Base-by-base conservation (phyloP, 92 coral and sea anemone genomes). In the Galaxea fascicularis region DNA sequence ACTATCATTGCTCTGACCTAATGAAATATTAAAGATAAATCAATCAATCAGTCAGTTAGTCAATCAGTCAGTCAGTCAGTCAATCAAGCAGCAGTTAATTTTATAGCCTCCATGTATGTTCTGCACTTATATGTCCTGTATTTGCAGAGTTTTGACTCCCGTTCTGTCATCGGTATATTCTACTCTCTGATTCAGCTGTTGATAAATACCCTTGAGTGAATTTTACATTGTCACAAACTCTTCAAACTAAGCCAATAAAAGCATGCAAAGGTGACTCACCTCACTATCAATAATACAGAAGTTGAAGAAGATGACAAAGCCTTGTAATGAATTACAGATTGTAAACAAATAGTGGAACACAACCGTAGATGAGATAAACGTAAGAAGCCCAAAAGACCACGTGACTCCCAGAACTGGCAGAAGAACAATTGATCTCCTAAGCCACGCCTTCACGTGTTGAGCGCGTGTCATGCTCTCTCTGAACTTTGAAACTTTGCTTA, bases 391-490 rank as follows among this genome's bases (percentile, higher is more conserved):
- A 67, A 95, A 95, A 44, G 93, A 63, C 98, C 98, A 95, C 76
- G 98, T 95, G 83, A 89, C 53, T 4, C 98, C 98, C 67, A 95
- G 94, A 4, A 95, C 86, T 54, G 98, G 98, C 78, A 95, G 91
- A 26, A 93, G 84, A 13, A 94, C 88, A 0, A 91, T 94, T 16
- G 94, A 83, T 31, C 98, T 93, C 89, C 95, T 92, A 67, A 95
- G 89, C 30, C 97, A 96, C 60, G 94, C 88, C 66, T 89, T 91
- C 59, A 93, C 75, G 51, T 92, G 89, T 24, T 87, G 89, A 25
- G 79, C 90, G 67, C 85, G 89, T 75, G 90, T 78, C 92, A 91
- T 86, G 78, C 71, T 85, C 41, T 90, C 90, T 21, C 82, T 89
- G 85, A 91, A 89, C 62, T 93, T 91, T 54, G 94, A 82, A 28